phyloP scores from a whole-genome alignment of 2,888 invertebrate genomes.

The Nephrocerus scutellatus region DNA sequence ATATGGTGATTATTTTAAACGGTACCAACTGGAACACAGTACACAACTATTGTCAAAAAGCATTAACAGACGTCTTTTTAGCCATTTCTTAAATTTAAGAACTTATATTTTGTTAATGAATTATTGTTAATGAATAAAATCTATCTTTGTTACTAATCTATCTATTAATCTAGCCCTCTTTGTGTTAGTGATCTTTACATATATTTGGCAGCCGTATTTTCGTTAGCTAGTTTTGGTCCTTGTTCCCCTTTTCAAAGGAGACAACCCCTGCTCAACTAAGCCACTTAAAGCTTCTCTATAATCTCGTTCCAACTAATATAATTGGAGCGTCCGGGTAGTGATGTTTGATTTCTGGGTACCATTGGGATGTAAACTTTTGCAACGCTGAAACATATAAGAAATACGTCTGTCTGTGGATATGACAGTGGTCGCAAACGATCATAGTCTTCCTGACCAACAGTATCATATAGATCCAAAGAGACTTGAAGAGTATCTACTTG shows the following conservation, averaged over 20 bases:
- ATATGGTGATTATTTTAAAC: no score
- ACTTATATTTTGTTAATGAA: no score
- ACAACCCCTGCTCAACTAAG: slow-evolving; percentile 87
- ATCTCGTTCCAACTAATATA: slow-evolving; percentile 95
- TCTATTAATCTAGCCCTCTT: no score
- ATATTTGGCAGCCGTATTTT: slow-evolving; percentile 97
- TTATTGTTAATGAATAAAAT: no score
- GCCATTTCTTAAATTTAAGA: no score
- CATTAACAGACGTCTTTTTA: no score
- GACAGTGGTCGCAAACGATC: slow-evolving; percentile 92
- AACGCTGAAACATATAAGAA: slow-evolving; percentile 98
- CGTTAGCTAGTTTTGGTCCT: slow-evolving; percentile 96
- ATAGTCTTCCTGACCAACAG: slow-evolving; percentile 92
- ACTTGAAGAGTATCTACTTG: slow-evolving; percentile 97
- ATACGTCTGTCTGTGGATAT: slow-evolving; percentile 99
- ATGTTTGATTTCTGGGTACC: slow-evolving; percentile 99
- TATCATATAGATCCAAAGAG: slow-evolving; percentile 95
- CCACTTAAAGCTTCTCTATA: slow-evolving; percentile 91
- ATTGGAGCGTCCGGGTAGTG: slow-evolving; percentile 99
- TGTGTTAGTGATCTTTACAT: slow-evolving; percentile 99
- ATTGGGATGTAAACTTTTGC: slow-evolving; percentile 98
- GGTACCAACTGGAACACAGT: no score
- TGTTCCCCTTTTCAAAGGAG: slow-evolving; percentile 94
- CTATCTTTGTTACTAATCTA: no score
- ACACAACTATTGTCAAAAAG: no score